Evolutionary conservation across 2,888 invertebrate species (phyloP).

Genomic region (Diogma glabrata): DNA sequence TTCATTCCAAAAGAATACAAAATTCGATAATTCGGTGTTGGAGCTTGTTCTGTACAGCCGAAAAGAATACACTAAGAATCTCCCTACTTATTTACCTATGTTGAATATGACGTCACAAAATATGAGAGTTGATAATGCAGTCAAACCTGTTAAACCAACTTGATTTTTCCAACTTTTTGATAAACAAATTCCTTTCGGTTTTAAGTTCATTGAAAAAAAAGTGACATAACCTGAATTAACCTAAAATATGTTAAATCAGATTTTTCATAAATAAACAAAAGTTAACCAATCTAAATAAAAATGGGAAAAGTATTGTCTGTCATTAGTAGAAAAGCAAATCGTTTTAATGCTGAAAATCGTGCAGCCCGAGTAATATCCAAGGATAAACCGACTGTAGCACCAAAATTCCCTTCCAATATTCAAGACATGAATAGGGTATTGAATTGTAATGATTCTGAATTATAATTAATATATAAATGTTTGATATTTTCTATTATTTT

Average conservation of each 20-base stretch:
- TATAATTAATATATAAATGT: constrained; percentile 11
- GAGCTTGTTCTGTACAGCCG: too few relatives aligned
- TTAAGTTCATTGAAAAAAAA: too few relatives aligned
- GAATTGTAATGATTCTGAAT: constrained; percentile 28
- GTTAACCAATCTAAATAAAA: too few relatives aligned
- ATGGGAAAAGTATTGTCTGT: constrained; percentile 57
- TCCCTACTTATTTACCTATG: too few relatives aligned
- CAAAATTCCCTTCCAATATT: constrained; percentile 47
- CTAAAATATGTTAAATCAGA: background rate
- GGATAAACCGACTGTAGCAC: constrained; percentile 51
- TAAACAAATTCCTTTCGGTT: too few relatives aligned
- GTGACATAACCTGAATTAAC: background rate
- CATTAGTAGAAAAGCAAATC: constrained; percentile 46
- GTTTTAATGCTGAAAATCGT: constrained; percentile 65
- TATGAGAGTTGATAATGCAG: too few relatives aligned
- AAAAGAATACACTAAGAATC: too few relatives aligned
- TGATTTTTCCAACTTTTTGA: too few relatives aligned
- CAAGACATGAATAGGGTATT: constrained; percentile 51
- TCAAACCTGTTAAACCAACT: too few relatives aligned
- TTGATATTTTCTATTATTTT: constrained; percentile 24
- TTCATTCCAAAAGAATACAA: too few relatives aligned
- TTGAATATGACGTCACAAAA: too few relatives aligned
- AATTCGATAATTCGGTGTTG: too few relatives aligned
- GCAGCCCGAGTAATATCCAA: constrained; percentile 61
- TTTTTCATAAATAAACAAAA: background rate